Evolutionary conservation across 2,888 invertebrate species (phyloP), one percentile per base, ranked within the genome.

Genomic region (Microdon myrmicae): DNA sequence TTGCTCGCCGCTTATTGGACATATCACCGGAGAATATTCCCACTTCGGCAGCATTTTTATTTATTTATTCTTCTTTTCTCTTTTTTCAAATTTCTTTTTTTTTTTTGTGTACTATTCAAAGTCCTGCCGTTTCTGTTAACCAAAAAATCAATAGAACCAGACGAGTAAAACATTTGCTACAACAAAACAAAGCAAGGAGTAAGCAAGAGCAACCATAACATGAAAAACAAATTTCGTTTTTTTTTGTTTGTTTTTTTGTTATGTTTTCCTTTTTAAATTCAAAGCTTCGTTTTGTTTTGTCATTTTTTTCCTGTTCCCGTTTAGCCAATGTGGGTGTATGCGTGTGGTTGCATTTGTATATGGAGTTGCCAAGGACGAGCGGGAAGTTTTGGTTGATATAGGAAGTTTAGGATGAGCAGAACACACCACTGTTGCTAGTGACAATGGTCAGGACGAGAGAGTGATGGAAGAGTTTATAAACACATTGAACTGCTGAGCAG

Each of bases 71-170:
- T n/a, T n/a, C n/a, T n/a, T n/a, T n/a, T 41, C 23, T 55, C 20
- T 39, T 58, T 35, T 43, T 51, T 22, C 20, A 25, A 25, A 9
- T 55, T 9, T 39, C 3, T 12, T 10, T 28, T 19, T 38, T 35
- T 59, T 60, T 53, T 64, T 64, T 60, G 55, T 26, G 54, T 70
- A 68, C 37, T 39, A 43, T 41, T 60, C 56, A 69, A n/a, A n/a
- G 68, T 70, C 69, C 71, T 70, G 70, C 47, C 22, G 41, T 29
- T 39, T 31, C 16, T 38, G 49, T 61, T 71, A 70, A 71, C 71
- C 71, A 76, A 77, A 79, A 79, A 79, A 79, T 80, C 80, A 78
- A 79, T 80, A 80, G 78, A 74, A 77, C 76, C 79, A 80, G 79
- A 79, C 80, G 72, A 70, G 72, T 7, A 72, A 72, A 72, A 71